A percentile compares a stretch with the other conserved stretches of the same genome.
Evolutionary conservation across 1,140 invertebrate genomes (phyloP).

Genomic region (Drosophila kanapiae): DNA sequence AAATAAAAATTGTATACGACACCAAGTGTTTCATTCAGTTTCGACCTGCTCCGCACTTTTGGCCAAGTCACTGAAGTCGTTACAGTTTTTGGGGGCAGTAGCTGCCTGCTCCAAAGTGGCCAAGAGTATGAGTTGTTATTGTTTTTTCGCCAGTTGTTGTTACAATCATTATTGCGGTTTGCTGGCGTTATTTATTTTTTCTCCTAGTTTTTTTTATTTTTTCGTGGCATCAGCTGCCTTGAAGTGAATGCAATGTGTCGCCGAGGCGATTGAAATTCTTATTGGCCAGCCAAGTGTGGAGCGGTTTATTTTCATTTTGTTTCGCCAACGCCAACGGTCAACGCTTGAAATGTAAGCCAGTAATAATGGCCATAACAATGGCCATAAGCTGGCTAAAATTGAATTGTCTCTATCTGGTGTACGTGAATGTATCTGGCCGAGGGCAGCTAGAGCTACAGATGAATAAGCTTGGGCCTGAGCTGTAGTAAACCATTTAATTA

Average conservation of each 20-base stretch:
- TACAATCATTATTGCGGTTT: conserved; percentile 29
- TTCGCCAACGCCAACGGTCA: conserved; percentile 58
- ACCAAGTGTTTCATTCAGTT: conserved; percentile 7
- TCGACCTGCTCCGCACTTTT: not conserved
- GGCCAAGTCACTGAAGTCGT: conserved; percentile 23
- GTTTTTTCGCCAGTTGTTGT: conserved; percentile 30
- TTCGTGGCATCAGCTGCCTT: conserved; percentile 65
- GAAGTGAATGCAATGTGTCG: conserved; percentile 49
- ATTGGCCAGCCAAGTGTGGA: conserved; percentile 45
- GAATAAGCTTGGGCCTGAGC: conserved; percentile 34
- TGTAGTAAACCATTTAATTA: conserved; percentile 44
- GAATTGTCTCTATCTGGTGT: conserved; percentile 52
- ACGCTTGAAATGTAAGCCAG: conserved; percentile 52
- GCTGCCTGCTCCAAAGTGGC: conserved; percentile 9
- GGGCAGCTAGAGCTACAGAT: conserved; percentile 23
- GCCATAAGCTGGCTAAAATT: conserved; percentile 59
- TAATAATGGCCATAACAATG: conserved; percentile 44
- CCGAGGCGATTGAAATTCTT: conserved; percentile 45
- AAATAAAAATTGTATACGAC: conserved; percentile 9
- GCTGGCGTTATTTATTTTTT: conserved; percentile 13
- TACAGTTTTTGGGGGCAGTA: conserved; percentile 20
- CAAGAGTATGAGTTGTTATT: conserved; percentile 49
- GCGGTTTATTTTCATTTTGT: conserved; percentile 48
- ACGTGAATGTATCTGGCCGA: conserved; percentile 39
- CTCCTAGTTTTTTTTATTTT: conserved; percentile 11